Percentiles rank a stretch among this genome's conserved stretches.
These are phyloP conservation scores for Misgurnus mizolepis DNA, from an alignment of 2,113 vertebrate species.

Conservation along the genomic window DNA sequence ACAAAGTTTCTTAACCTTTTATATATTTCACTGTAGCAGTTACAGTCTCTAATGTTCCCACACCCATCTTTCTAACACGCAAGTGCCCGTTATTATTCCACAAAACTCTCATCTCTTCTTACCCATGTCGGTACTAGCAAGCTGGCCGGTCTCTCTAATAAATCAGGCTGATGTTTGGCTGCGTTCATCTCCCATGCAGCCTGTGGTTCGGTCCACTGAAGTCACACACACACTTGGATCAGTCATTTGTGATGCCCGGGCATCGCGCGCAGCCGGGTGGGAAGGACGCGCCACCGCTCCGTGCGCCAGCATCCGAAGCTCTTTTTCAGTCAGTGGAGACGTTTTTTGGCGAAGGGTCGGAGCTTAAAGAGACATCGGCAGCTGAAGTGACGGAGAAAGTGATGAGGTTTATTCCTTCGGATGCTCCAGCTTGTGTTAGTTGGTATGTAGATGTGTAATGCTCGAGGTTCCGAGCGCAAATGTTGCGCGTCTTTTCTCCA, in stretches of 20 bases:
- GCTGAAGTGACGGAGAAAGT: neutral
- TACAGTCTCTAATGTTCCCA: too few relatives aligned
- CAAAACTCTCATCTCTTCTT: slow-evolving; percentile 66
- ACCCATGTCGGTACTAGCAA: slow-evolving; percentile 83
- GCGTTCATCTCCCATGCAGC: slow-evolving; percentile 86
- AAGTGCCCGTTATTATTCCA: neutral
- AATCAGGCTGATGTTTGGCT: slow-evolving; percentile 77
- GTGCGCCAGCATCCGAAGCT: slow-evolving; percentile 45
- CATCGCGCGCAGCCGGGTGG: slow-evolving; percentile 38
- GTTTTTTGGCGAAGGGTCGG: neutral
- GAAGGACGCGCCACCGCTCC: slow-evolving; percentile 25
- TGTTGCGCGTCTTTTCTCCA: slow-evolving; percentile 16
- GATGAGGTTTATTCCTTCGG: neutral
- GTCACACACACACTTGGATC: slow-evolving; percentile 68
- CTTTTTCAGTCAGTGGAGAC: neutral
- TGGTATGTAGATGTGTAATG: neutral
- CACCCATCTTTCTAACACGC: neutral
- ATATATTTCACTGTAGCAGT: too few relatives aligned
- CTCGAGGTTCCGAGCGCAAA: slow-evolving; percentile 17
- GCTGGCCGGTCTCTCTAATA: slow-evolving; percentile 80
- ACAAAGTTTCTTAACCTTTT: too few relatives aligned
- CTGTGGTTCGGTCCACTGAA: slow-evolving; percentile 69
- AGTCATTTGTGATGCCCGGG: slow-evolving; percentile 65
- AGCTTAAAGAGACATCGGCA: slow-evolving; percentile 2
- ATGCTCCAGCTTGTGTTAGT: neutral